These are phyloP conservation scores for Drosophila ezoana DNA, from an alignment of 2,888 invertebrate genomes.

Conservation along the genomic window DNA sequence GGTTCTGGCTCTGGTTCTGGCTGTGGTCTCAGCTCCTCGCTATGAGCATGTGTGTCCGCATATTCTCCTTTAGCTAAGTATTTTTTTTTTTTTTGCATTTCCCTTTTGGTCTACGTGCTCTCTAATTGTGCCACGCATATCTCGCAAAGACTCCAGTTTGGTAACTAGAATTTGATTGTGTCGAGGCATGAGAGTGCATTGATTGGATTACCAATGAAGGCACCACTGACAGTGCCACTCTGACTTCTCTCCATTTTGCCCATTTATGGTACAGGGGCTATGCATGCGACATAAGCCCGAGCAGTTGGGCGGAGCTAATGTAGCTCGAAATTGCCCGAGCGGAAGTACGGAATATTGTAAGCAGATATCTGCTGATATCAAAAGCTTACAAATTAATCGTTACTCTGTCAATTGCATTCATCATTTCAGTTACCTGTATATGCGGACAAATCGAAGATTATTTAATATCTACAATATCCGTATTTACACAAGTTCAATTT, in stretches of 20 bases:
- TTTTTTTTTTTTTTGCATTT: constrained; percentile 28
- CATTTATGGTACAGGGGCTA: constrained; percentile 22
- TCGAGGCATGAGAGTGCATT: constrained; percentile 66
- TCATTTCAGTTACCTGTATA: constrained; percentile 15
- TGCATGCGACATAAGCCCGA: constrained; percentile 32
- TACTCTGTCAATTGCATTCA: constrained; percentile 35
- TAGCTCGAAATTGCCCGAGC: constrained; percentile 26
- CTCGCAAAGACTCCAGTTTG: constrained; percentile 53
- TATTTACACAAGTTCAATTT: too few species aligned
- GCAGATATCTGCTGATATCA: constrained; percentile 14
- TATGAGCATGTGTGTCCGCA: constrained; percentile 18
- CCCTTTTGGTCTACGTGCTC: constrained; percentile 42
- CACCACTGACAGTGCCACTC: constrained; percentile 15
- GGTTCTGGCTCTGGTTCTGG: constrained; percentile 26
- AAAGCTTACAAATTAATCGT: constrained; percentile 36
- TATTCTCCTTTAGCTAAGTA: constrained; percentile 29
- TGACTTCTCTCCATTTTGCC: constrained; percentile 5
- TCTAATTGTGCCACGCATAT: constrained; percentile 56
- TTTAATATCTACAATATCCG: background rate
- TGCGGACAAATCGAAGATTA: background rate
- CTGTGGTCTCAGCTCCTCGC: constrained; percentile 13
- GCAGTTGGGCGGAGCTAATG: constrained; percentile 19
- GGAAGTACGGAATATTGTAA: constrained; percentile 12
- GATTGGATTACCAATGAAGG: constrained; percentile 63
- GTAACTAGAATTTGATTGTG: constrained; percentile 79